A percentile compares a stretch with the other conserved stretches of the same genome.
Evolutionary conservation across 2,888 invertebrate genomes (phyloP).

Genomic region (Agrotis segetum): DNA sequence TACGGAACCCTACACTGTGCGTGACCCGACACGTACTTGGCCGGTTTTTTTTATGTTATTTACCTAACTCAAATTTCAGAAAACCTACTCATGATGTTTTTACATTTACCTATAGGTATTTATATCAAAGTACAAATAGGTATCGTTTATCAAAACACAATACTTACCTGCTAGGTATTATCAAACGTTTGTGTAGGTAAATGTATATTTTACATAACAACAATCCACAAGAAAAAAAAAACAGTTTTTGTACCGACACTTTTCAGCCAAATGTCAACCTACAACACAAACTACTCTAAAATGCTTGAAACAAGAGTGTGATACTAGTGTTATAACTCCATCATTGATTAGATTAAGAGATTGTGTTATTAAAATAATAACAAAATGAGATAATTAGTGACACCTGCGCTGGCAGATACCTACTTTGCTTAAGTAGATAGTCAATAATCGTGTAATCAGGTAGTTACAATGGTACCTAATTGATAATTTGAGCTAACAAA

Average conservation of each 20-base stretch:
- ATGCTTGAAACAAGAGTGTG: background rate
- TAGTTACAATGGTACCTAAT: background rate
- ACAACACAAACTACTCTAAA: conserved; percentile 2
- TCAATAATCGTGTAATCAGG: conserved; percentile 5
- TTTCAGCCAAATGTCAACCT: background rate
- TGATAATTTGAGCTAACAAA: background rate
- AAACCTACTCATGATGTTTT: too few relatives aligned
- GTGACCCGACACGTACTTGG: too few relatives aligned
- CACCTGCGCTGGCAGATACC: background rate
- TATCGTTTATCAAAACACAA: background rate
- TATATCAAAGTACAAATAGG: background rate
- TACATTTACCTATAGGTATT: too few relatives aligned
- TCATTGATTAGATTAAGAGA: conserved; percentile 34
- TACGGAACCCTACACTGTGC: too few relatives aligned
- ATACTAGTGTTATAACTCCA: conserved; percentile 16
- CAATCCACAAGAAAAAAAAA: background rate
- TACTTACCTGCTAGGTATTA: background rate
- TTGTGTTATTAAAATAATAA: conserved; percentile 36
- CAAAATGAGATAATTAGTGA: conserved; percentile 22
- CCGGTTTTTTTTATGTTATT: too few relatives aligned
- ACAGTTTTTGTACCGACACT: background rate
- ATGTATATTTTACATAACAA: background rate
- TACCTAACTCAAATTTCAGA: too few relatives aligned
- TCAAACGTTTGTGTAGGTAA: background rate
- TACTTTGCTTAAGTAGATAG: conserved; percentile 6